phyloP scores from a whole-genome alignment of 2,888 invertebrate species.

The Busseola fusca region DNA sequence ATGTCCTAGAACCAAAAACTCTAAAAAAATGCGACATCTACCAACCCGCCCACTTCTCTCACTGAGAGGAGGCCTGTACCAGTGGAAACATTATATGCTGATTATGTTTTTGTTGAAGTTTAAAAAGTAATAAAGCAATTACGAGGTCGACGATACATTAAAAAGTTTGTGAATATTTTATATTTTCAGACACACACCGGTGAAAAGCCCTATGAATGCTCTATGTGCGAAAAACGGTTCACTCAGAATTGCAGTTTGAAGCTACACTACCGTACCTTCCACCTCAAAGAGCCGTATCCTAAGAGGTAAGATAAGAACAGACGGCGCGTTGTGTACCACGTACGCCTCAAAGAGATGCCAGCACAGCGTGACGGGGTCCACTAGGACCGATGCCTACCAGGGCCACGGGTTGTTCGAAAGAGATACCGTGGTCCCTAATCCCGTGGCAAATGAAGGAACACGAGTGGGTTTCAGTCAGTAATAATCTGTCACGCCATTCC shows the following conservation, averaged over 20 bases:
- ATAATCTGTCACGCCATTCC: too few relatives aligned
- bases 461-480: too few relatives aligned
- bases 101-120: background rate
- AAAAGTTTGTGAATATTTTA: background rate
- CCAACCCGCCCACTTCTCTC: background rate
- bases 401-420: too few relatives aligned
- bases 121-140: background rate
- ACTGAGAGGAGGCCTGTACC: background rate
- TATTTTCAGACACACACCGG: constrained; percentile 79
- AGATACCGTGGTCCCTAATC: too few relatives aligned
- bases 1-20: background rate
- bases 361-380: too few relatives aligned
- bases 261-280: constrained; percentile 78
- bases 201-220: constrained; percentile 76
- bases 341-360: too few relatives aligned
- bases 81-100: background rate
- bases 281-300: constrained; percentile 81
- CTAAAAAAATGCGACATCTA: background rate
- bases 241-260: constrained; percentile 81
- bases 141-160: background rate
- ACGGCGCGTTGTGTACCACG: too few relatives aligned
- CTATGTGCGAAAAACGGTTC: constrained; percentile 79
- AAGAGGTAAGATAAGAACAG: constrained; percentile 78
- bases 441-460: too few relatives aligned
- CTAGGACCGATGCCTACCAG: too few relatives aligned